Base-by-base conservation (phyloP, 2,888 invertebrate genomes). In the Coleophora deauratella region DNA sequence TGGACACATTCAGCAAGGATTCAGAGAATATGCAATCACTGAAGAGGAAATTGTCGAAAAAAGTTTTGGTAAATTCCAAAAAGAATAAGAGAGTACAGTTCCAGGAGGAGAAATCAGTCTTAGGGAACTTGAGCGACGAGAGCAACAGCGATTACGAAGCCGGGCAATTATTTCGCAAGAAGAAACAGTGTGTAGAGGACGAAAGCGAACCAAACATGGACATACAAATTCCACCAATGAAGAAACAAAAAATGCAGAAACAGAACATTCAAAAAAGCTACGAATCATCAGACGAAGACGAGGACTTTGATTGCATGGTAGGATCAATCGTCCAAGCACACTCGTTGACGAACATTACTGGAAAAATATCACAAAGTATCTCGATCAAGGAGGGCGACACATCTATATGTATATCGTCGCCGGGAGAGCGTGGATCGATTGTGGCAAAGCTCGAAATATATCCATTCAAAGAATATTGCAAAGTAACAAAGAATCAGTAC, bases 291-390 rank as follows among this genome's bases (percentile, higher is more conserved):
- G 4, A 3, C 4, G 11, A 42, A 40, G 35, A 42, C 12, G 42
- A 40, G 38, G 42, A 37, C 44, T 41, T 44, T 30, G 32, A 31
- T 27, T 41, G 11, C 34, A 45, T 40, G 36, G 40, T 40, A n/a
- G 42, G 36, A 37, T 37, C 32, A 38, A 41, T 39, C 35, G 42
- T 42, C 13, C 41, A 36, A 41, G 49, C 49, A 36, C 45, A 45
- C 40, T 45, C 37, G 36, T 45, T 45, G 28, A 37, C 28, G 13
- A 39, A 40, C 27, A 45, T 33, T 45, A 48, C 41, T 48, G 48
- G 48, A 1, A 38, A 37, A 46, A 49, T 49, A 21, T 46, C 37
- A 9, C 44, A 46, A 31, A 14, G 11, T 48, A 48, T 48, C 28
- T 44, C 38, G 13, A 33, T 44, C 3, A 31, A 31, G 21, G 21